phyloP scores from a whole-genome alignment of 2,888 invertebrate genomes.

The Diplazon laetatorius region DNA sequence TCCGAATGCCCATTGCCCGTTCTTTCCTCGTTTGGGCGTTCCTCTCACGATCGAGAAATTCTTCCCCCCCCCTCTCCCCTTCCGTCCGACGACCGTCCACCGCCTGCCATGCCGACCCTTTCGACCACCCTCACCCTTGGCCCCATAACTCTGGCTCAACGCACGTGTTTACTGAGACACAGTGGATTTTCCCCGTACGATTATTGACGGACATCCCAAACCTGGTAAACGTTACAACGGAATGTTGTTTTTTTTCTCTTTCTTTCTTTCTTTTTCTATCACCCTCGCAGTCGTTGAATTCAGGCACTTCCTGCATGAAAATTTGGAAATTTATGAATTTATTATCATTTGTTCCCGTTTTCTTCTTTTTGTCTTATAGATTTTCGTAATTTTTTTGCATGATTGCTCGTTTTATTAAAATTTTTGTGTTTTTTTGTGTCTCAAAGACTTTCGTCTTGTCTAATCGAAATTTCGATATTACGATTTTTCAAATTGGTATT shows the following conservation, averaged over 20 bases:
- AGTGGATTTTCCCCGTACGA: slow-evolving; percentile 24
- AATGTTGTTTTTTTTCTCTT: no score
- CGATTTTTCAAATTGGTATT: no score
- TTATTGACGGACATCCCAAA: slow-evolving; percentile 52
- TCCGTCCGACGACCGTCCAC: no score
- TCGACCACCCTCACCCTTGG: no score
- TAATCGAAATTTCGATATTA: no score
- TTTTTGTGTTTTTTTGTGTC: not conserved
- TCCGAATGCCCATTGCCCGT: slow-evolving; percentile 55
- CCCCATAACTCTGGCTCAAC: slow-evolving; percentile 53
- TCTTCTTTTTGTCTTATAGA: not conserved
- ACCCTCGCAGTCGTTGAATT: slow-evolving; percentile 2
- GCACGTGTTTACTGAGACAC: slow-evolving; percentile 56
- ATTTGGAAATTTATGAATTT: slow-evolving; percentile 10
- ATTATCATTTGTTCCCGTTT: not conserved
- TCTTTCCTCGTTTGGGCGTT: slow-evolving; percentile 38
- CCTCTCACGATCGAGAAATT: slow-evolving; percentile 30
- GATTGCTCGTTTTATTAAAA: not conserved
- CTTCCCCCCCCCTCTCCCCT: not conserved
- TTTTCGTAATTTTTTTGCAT: not conserved
- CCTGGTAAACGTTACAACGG: slow-evolving; percentile 46
- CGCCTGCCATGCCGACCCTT: no score
- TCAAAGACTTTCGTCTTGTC: no score
- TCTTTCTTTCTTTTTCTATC: no score
- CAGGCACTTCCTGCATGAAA: not conserved